Base-by-base conservation (phyloP, 2,797 vertebrate genomes). In the Mallotus villosus region DNA sequence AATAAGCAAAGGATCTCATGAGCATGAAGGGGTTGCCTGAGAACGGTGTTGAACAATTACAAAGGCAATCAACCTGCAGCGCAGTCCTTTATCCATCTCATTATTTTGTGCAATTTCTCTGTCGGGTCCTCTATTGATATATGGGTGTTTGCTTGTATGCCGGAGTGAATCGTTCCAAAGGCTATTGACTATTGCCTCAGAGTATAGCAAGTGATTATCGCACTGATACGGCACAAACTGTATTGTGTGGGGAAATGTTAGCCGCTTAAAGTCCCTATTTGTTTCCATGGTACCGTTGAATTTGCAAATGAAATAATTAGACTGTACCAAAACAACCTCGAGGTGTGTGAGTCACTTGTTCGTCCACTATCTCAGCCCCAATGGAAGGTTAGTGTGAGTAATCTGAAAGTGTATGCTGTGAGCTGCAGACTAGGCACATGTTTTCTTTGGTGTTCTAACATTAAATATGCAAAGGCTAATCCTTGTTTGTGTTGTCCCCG, bases 271-370 rank as follows among this genome's bases (percentile, higher is more conserved):
- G 32, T 66, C n/a, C 51, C 57, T 37, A 58, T 72, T 58, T 58
- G 71, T 72, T 58, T 60, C 71, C 71, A 66, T 21, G 71, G 63
- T 72, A 66, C 29, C 71, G 8, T n/a, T 66, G n/a, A 66, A 66
- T 66, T 14, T 72, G 27, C 32, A 60, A 49, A 72, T 62, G 17
- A 62, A 62, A 62, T 6, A 62, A 62, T 62, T 25, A 62, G 27
- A 25, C 25, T 29, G 60, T 25, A 32, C 16, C 25, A 62, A 62
- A 61, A 62, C 60, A 62, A 27, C 60, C 60, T 5, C 2, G 14
- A 29, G 60, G 60, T 62, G 59, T 61, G 27, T 62, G 25, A 62
- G 14, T 62, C 60, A 29, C 60, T 25, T 6, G 25, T 25, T 27
- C 22, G 25, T 62, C 25, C 60, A 62, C 24, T 62, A 25, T 7